These are phyloP conservation scores for Cataglyphis rosenhaueri DNA, from an alignment of 2,888 invertebrate species.

Conservation along the genomic window DNA sequence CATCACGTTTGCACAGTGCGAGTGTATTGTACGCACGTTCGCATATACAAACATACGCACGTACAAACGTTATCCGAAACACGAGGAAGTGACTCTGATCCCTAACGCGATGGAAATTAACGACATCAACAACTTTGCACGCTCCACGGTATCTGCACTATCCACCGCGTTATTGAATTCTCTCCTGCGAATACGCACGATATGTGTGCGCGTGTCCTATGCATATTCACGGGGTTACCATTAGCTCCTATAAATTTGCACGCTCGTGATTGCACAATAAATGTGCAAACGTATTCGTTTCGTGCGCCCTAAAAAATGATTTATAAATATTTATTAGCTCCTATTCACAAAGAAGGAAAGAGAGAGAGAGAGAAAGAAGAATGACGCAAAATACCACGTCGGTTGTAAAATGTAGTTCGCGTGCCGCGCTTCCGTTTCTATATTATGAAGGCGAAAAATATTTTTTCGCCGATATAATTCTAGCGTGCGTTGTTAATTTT, in stretches of 20 bases:
- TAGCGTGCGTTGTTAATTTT: slow-evolving; percentile 39
- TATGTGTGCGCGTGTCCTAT: slow-evolving; percentile 33
- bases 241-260: slow-evolving; percentile 64
- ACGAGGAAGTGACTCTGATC: slow-evolving; percentile 63
- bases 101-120: slow-evolving; percentile 73
- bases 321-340: slow-evolving; percentile 66
- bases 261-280: slow-evolving; percentile 63
- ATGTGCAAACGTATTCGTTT: slow-evolving; percentile 45
- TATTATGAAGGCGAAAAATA: slow-evolving; percentile 42
- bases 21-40: no score
- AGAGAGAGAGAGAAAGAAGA: background rate
- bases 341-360: slow-evolving; percentile 13
- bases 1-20: slow-evolving; percentile 49
- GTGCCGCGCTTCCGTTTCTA: slow-evolving; percentile 8
- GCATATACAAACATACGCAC: background rate
- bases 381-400: slow-evolving; percentile 20
- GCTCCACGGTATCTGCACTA: slow-evolving; percentile 48
- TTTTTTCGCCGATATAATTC: slow-evolving; percentile 32
- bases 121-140: slow-evolving; percentile 70
- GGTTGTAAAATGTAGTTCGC: slow-evolving; percentile 33
- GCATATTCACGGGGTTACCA: slow-evolving; percentile 52
- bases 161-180: slow-evolving; percentile 66
- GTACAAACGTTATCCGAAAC: slow-evolving; percentile 59
- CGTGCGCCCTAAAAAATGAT: slow-evolving; percentile 42
- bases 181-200: slow-evolving; percentile 45